A percentile compares a stretch with the other conserved stretches of the same genome.
Evolutionary conservation across 2,797 vertebrate species (phyloP).

Genomic region (Gambelia wislizenii): DNA sequence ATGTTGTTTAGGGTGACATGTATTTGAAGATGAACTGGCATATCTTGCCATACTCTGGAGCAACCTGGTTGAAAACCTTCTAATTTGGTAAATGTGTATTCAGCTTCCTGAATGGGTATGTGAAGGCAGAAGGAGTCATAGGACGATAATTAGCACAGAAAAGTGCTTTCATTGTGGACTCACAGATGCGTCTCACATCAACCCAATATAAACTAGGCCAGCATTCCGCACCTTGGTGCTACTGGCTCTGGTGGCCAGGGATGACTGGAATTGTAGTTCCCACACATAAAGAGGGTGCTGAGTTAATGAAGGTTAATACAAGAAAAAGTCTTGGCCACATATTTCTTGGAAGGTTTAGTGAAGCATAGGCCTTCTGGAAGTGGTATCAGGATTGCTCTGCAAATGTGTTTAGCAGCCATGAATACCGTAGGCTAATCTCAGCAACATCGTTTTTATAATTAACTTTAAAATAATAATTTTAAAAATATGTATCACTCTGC

Average conservation of each 20-base stretch:
- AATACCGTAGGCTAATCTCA: not conserved
- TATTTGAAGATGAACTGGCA: not conserved
- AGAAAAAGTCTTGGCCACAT: not conserved
- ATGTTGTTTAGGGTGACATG: not conserved
- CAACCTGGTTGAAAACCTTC: not conserved
- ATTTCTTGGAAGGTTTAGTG: not conserved
- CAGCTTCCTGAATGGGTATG: not conserved
- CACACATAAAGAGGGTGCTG: not conserved
- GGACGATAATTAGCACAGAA: not conserved
- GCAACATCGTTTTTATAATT: not conserved
- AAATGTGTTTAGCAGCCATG: not conserved
- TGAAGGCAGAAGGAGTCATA: not conserved
- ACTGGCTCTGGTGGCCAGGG: not conserved
- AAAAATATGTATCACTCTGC: not conserved
- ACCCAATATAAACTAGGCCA: not conserved
- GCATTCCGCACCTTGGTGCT: no score
- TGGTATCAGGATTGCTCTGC: not conserved
- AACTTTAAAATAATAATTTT: not conserved
- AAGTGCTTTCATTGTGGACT: not conserved
- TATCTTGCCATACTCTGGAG: not conserved
- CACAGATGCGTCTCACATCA: not conserved
- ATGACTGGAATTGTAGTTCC: not conserved
- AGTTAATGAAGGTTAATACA: not conserved
- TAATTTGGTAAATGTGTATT: not conserved
- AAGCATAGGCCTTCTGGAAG: not conserved